Evolutionary conservation across 2,797 vertebrate genomes (phyloP), one percentile per base, ranked within the genome.

Genomic region (Buceros bicornis): DNA sequence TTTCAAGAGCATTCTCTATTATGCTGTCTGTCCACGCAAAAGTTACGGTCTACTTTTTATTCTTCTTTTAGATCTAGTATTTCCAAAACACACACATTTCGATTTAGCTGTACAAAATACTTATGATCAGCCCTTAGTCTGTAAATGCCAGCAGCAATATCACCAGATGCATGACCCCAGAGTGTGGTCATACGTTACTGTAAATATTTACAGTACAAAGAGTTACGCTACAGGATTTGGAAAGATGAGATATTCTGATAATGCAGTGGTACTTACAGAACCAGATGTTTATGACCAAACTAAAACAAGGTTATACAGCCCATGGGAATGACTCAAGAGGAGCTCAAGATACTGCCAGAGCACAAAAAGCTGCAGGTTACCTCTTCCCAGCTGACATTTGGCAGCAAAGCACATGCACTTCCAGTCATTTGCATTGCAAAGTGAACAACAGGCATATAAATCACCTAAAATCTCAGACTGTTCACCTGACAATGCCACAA

Each of bases 401-500:
- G 83, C 74, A 89, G n/a, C 33, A 72, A 33, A 77, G 9, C 64
- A 70, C 74, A 12, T 14, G n/a, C 51, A 58, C 28, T 91, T 92
- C 62, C 84, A 93, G 67, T 65, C 51, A 95, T 92, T 87, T 94
- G 87, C 74, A 80, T 79, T 93, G 81, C 62, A 72, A 79, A 94
- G 24, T 40, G 66, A 94, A 82, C 73, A 90, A 84, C 73, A 69
- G 66, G 35, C 58, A 28, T 33, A 87, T 89, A 91, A 95, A 92
- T 94, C 78, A 91, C 57, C 33, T 58, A 35, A 90, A 82, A 84
- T 58, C 87, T 94, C 70, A 93, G 81, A 43, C 1, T 40, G 0
- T 87, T 84, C 74, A 69, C 78, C 40, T 91, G 73, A 87, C 74
- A 79, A 7, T 16, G 51, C 24, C 82, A 82, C 74, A 42, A 85